These are phyloP conservation scores for Cerceris rybyensis DNA, from an alignment of 2,888 invertebrate genomes.

Conservation along the genomic window DNA sequence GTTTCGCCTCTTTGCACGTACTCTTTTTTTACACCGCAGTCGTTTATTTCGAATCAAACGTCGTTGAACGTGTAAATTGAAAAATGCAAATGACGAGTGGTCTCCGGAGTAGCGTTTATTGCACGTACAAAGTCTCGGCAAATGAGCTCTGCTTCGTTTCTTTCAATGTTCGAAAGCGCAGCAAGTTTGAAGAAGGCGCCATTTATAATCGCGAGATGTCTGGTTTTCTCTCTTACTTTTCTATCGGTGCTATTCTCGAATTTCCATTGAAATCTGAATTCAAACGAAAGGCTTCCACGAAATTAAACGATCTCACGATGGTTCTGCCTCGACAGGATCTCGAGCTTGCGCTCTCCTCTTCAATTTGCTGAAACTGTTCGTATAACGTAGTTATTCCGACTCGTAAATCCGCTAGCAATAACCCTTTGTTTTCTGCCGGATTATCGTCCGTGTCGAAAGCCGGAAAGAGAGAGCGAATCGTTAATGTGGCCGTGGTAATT, in stretches of 20 bases:
- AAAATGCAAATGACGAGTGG: conserved; percentile 5
- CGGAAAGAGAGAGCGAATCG: conserved; percentile 1
- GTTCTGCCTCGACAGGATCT: background rate
- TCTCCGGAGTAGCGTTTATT: conserved; percentile 9
- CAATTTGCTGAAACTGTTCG: conserved; percentile 27
- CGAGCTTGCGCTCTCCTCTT: conserved; percentile 8
- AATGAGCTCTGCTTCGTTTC: conserved; percentile 10
- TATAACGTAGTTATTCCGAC: conserved; percentile 15
- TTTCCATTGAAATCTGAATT: conserved; percentile 1
- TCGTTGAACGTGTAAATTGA: conserved; percentile 8
- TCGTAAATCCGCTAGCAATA: conserved; percentile 38
- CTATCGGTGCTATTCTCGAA: conserved; percentile 10
- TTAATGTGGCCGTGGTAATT: conserved; percentile 24
- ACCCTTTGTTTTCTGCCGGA: conserved; percentile 28
- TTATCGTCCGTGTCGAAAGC: conserved; percentile 14
- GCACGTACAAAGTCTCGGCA: conserved; percentile 17
- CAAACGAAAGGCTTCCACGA: background rate
- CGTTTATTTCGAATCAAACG: conserved; percentile 11
- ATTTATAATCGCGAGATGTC: conserved; percentile 3
- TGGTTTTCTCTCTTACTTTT: background rate
- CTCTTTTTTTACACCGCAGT: background rate
- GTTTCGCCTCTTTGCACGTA: background rate
- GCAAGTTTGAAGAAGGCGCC: background rate
- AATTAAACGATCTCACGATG: conserved; percentile 10
- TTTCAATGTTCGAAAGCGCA: conserved; percentile 1